Conservation (phyloP, 1,140 invertebrate species). For the Drosophila watanabei region DNA sequence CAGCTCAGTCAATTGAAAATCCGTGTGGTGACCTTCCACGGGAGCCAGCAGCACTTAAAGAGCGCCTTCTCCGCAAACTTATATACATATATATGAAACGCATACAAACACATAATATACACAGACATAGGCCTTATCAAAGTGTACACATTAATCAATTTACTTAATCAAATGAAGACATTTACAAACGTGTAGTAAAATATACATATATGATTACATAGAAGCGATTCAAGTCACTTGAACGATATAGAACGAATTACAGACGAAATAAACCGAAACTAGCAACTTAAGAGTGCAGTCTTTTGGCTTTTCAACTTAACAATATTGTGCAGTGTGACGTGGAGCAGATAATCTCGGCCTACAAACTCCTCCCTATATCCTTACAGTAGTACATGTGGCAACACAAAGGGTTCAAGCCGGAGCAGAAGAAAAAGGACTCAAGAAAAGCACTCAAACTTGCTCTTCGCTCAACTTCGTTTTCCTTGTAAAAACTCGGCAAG, state of each 20-base stretch:
- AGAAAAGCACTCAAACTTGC: too few relatives aligned
- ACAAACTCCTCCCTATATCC: background rate
- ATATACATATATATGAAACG: background rate
- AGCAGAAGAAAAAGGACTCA: too few relatives aligned
- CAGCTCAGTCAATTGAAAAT: slow-evolving; percentile 23
- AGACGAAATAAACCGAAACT: slow-evolving; percentile 1
- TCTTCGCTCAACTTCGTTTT: too few relatives aligned
- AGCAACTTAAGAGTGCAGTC: background rate
- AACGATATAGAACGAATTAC: background rate
- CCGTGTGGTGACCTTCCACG: slow-evolving; percentile 4
- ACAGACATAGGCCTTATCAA: slow-evolving; percentile 31
- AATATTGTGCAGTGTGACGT: background rate
- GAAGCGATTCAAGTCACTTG: slow-evolving; percentile 8
- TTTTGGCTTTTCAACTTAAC: slow-evolving; percentile 4
- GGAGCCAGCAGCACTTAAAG: background rate
- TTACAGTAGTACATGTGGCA: background rate
- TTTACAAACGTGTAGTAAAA: slow-evolving; percentile 36
- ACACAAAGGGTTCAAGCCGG: too few relatives aligned
- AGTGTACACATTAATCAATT: slow-evolving; percentile 35
- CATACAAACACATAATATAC: background rate
- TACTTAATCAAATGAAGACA: slow-evolving; percentile 39
- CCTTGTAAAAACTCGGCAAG: background rate
- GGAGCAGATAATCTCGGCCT: background rate
- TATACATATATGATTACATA: slow-evolving; percentile 20
- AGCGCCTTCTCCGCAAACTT: slow-evolving; percentile 4